Base-by-base conservation (phyloP, 2,797 vertebrate species). In the Sarcophilus harrisii region DNA sequence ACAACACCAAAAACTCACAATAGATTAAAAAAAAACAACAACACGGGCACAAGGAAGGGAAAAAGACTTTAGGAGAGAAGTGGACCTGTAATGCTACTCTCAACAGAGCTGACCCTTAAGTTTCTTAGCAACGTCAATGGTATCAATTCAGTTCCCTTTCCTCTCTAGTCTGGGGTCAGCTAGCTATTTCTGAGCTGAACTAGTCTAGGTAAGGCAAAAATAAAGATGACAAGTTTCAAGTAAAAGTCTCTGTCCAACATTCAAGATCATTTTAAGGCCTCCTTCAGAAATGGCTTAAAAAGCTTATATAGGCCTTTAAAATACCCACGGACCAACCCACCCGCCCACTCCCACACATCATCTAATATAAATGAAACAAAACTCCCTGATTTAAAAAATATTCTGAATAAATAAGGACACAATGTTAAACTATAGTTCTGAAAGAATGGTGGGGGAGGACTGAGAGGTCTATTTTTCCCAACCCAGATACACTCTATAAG, bases 51-150 rank as follows among this genome's bases (percentile, higher is more conserved):
- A 98, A 97, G 38, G 21, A 6, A n/a, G 5, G 66, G 66, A 11
- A 97, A 59, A 97, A 98, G 96, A 96, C 58, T 58, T 94, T 94
- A 93, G 94, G 95, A 97, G 87, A 97, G 96, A 93, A 96, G 58
- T 0, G 92, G 98, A 98, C 95, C 98, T 96, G 97, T 94, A 92
- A 96, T 58, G 81, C 49, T 93, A 95, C 97, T 98, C 98, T 97
- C 96, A 98, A 98, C 98, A 98, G 94, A 97, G 95, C 81, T 91
- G 0, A 0, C 90, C 96, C 95, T 95, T 58, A 95, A 93, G 90
- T 38, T 58, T 92, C 90, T 58, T 5, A 57, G 92, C 38, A 1
- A 0, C 32, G 58, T 90, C 11, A 3, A 55, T 38, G 73, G 55
- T 30, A 57, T 18, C 55, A 6, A 3, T n/a, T 87, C 21, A 81